Percentiles rank a stretch among this genome's conserved stretches.
These are phyloP conservation scores for Nansenia antarctica DNA, from an alignment of 2,113 vertebrate species.

Conservation along the genomic window DNA sequence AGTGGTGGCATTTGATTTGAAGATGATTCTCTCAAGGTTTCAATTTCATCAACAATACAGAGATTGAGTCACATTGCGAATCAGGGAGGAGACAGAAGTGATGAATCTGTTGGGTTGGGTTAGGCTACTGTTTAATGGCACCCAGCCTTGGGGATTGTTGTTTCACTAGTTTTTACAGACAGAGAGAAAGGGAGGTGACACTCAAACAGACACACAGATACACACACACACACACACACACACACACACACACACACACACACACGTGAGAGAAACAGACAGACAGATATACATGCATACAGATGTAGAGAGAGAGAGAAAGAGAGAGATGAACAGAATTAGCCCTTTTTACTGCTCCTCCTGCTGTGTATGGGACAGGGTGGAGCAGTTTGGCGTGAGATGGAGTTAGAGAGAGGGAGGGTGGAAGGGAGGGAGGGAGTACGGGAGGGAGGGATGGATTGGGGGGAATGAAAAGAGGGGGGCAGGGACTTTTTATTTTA, in stretches of 20 bases:
- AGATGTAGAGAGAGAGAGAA: not conserved
- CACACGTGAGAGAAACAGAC: not conserved
- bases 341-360: constrained; percentile 19
- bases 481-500: constrained; percentile 36
- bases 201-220: not conserved
- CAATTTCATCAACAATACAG: not conserved
- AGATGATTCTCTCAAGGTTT: not conserved
- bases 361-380: constrained; percentile 37
- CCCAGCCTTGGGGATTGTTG: not conserved
- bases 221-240: not conserved
- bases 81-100: not conserved
- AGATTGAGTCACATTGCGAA: not conserved
- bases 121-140: not conserved
- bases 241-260: not conserved
- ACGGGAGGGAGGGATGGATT: constrained; percentile 1
- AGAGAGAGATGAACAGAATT: constrained; percentile 15
- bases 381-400: constrained; percentile 46
- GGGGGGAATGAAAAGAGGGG: constrained; percentile 15
- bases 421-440: not conserved
- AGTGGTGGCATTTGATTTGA: not conserved
- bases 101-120: not conserved
- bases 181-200: too few species aligned
- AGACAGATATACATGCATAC: not conserved
- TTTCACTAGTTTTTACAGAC: not conserved
- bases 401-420: constrained; percentile 8